Evolutionary conservation across 2,888 invertebrate species (phyloP).

Genomic region (Stegophylla sp.): DNA sequence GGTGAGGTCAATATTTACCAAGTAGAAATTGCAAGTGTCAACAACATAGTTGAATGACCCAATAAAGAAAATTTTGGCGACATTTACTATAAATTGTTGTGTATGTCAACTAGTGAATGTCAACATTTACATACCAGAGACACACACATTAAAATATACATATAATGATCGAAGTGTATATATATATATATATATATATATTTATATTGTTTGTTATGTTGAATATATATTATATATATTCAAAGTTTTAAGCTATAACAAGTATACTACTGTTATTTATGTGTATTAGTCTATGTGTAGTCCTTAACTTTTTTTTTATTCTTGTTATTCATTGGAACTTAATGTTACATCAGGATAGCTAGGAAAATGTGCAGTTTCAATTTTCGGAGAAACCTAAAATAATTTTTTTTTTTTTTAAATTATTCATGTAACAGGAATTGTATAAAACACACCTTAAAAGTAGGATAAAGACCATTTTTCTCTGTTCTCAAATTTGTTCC

Average conservation of each 20-base stretch:
- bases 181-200: no score
- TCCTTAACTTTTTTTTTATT: conserved; percentile 26
- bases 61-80: no score
- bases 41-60: no score
- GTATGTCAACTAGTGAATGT: no score
- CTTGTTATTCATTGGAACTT: conserved; percentile 49
- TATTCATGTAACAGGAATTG: background rate
- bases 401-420: background rate
- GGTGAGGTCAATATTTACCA: no score
- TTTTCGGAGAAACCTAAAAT: conserved; percentile 76
- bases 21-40: no score
- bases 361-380: conserved; percentile 83
- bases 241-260: conserved; percentile 11
- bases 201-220: background rate
- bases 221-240: conserved; percentile 13
- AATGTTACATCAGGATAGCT: conserved; percentile 74
- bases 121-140: no score
- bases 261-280: conserved; percentile 11
- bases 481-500: conserved; percentile 86
- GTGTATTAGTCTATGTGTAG: background rate
- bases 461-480: conserved; percentile 67
- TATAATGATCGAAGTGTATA: no score
- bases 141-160: no score
- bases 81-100: no score
- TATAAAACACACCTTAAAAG: conserved; percentile 64